phyloP scores from a whole-genome alignment of 1,140 invertebrate genomes.

The Pseudobourletiella spinata region DNA sequence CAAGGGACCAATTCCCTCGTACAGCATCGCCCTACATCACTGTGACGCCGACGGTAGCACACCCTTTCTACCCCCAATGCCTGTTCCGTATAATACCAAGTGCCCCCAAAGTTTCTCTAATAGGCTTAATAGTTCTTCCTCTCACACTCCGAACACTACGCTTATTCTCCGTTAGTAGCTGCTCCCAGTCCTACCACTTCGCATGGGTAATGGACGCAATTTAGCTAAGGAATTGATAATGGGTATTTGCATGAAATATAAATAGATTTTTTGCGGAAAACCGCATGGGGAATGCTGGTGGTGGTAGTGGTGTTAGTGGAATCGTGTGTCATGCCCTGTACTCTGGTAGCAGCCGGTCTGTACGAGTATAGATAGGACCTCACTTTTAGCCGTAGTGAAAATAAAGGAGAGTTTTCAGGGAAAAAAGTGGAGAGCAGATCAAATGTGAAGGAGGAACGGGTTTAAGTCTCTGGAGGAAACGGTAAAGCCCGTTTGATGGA shows the following conservation, averaged over 20 bases:
- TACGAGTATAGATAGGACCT: too few relatives aligned
- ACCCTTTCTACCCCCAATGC: too few relatives aligned
- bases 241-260: conserved; percentile 11
- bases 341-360: too few relatives aligned
- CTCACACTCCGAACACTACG: background rate
- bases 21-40: conserved; percentile 3
- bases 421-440: conserved; percentile 8
- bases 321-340: too few relatives aligned
- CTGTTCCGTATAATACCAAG: background rate
- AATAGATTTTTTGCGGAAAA: conserved; percentile 13
- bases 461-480: conserved; percentile 8
- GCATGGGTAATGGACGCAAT: conserved; percentile 3
- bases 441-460: conserved; percentile 13
- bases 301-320: too few relatives aligned
- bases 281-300: background rate
- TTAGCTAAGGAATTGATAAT: conserved; percentile 12
- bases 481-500: conserved; percentile 11
- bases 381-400: too few relatives aligned
- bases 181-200: too few relatives aligned
- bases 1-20: conserved; percentile 6
- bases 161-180: background rate
- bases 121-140: conserved; percentile 10
- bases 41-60: too few relatives aligned
- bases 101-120: background rate
- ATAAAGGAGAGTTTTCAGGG: background rate